A percentile compares a stretch with the other conserved stretches of the same genome.
Conservation (phyloP, 1,140 invertebrate species). For the Pogonus chalceus region DNA sequence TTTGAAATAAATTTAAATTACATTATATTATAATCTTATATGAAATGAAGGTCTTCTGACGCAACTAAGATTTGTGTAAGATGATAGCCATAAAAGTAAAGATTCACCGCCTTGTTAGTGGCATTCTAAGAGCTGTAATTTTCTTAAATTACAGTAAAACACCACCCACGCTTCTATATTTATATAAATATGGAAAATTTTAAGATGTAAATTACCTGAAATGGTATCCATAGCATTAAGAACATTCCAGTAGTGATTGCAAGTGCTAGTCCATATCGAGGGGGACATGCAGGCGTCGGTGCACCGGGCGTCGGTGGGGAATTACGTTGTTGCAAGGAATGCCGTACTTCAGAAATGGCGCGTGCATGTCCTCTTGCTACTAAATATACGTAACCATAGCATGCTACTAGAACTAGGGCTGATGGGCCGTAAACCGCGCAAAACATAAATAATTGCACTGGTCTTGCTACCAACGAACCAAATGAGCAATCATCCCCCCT, state of each 20-base stretch:
- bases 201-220: too few species aligned
- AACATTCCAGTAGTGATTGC: slow-evolving; percentile 53
- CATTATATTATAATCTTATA: too few species aligned
- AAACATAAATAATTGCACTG: slow-evolving; percentile 42
- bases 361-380: slow-evolving; percentile 53
- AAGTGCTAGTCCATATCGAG: slow-evolving; percentile 51
- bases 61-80: too few species aligned
- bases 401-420: slow-evolving; percentile 44
- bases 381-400: slow-evolving; percentile 56
- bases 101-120: too few species aligned
- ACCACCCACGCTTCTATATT: too few species aligned
- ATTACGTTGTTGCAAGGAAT: slow-evolving; percentile 44
- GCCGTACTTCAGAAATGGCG: slow-evolving; percentile 54
- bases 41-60: too few species aligned
- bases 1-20: too few species aligned
- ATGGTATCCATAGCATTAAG: slow-evolving; percentile 51
- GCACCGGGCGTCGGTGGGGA: slow-evolving; percentile 7
- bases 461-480: slow-evolving; percentile 36
- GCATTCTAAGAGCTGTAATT: too few species aligned
- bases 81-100: too few species aligned
- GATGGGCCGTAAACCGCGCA: slow-evolving; percentile 48
- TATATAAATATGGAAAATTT: too few species aligned
- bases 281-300: slow-evolving; percentile 33
- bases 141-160: too few species aligned
- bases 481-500: slow-evolving; percentile 38